phyloP scores from a whole-genome alignment of 2,113 vertebrate species.

The Sitta europaea region DNA sequence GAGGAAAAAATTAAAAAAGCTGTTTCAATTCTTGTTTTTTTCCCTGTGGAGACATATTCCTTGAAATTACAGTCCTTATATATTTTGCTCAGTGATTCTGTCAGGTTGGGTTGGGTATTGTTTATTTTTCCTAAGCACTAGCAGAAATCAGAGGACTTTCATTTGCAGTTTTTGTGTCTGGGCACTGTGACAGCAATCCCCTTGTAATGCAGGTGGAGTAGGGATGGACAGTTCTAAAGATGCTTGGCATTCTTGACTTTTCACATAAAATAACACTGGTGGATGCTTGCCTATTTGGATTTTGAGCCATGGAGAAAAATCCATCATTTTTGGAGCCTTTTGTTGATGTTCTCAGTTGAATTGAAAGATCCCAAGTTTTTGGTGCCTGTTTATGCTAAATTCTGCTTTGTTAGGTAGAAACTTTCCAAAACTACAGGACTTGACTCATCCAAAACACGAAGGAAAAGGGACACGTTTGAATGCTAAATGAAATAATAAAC shows the following conservation, averaged over 20 bases:
- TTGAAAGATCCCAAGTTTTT: not conserved
- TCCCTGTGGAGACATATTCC: not conserved
- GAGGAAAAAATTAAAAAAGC: not conserved
- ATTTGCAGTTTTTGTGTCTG: not conserved
- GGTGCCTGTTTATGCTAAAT: not conserved
- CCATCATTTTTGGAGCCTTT: not conserved
- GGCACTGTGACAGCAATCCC: not conserved
- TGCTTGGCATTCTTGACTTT: not conserved
- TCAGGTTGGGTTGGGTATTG: not conserved
- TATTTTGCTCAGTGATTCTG: slow-evolving; percentile 11
- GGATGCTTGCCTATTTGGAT: not conserved
- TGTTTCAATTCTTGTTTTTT: not conserved
- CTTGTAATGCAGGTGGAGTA: not conserved
- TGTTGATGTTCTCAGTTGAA: not conserved
- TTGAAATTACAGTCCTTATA: not conserved
- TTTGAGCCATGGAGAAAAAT: not conserved
- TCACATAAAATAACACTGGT: not conserved
- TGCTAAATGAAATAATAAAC: not conserved
- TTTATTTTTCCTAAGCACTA: not conserved
- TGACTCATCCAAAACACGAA: not conserved
- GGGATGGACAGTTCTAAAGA: not conserved
- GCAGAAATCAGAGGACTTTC: not conserved
- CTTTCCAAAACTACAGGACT: not conserved
- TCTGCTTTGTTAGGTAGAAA: not conserved
- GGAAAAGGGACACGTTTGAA: not conserved